These are phyloP conservation scores for Ptychobarbus kaznakovi DNA, from an alignment of 2,797 vertebrate species.

Conservation along the genomic window DNA sequence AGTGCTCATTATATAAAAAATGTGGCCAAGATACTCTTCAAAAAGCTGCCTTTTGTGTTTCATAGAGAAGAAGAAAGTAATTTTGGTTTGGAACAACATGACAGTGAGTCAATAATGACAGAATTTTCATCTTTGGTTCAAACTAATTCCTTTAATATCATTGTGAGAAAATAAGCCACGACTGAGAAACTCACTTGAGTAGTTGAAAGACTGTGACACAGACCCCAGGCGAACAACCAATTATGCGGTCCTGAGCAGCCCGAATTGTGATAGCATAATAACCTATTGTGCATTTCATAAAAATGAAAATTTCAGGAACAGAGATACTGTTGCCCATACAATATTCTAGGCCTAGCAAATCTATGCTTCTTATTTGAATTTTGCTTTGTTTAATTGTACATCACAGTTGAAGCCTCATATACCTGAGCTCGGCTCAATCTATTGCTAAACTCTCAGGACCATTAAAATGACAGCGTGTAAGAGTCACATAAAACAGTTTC, in stretches of 20 bases:
- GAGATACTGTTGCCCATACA: not conserved
- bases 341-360: not conserved
- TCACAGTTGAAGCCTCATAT: constrained; percentile 18
- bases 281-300: constrained; percentile 39
- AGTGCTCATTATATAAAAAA: not conserved
- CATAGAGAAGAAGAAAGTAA: not conserved
- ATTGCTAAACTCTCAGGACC: constrained; percentile 21
- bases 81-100: not conserved
- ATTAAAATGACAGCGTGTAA: constrained; percentile 33
- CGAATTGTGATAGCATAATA: constrained; percentile 13
- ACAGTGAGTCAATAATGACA: not conserved
- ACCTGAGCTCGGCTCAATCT: constrained; percentile 18
- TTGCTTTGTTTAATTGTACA: not conserved
- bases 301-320: constrained; percentile 14
- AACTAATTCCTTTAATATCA: not conserved
- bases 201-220: constrained; percentile 22
- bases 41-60: not conserved
- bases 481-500: constrained; percentile 10
- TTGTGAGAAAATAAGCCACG: constrained; percentile 25
- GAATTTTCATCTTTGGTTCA: not conserved
- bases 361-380: not conserved
- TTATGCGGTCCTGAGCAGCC: constrained; percentile 20
- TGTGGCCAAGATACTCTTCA: not conserved
- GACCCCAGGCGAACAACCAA: constrained; percentile 31
- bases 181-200: not conserved